These are phyloP conservation scores for Oncorhynchus tshawytscha DNA, from an alignment of 2,113 vertebrate species.

Conservation along the genomic window DNA sequence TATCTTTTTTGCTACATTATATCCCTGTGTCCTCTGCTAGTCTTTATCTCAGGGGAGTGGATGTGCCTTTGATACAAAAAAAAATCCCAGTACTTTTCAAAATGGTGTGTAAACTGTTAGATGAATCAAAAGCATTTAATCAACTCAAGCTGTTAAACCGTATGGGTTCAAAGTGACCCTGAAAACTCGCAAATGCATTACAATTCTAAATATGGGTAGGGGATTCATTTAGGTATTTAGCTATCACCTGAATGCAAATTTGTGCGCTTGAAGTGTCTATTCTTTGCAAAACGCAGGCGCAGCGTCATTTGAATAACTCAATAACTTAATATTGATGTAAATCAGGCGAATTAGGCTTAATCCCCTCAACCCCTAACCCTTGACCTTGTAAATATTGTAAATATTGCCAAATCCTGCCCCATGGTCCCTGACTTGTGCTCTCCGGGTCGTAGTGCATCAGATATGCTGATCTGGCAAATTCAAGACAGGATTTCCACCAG, in stretches of 20 bases:
- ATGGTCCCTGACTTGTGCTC: too few relatives aligned
- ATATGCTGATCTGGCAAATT: conserved; percentile 33
- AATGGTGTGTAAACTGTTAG: conserved; percentile 19
- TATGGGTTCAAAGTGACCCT: conserved; percentile 38
- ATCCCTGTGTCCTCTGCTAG: background rate
- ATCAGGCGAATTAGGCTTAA: too few relatives aligned
- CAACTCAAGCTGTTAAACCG: conserved; percentile 29
- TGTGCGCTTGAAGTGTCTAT: conserved; percentile 10
- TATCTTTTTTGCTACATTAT: too few relatives aligned
- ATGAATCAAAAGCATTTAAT: conserved; percentile 49
- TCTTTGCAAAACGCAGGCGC: background rate
- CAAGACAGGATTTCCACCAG: conserved; percentile 2
- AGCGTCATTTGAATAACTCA: background rate
- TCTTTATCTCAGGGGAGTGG: background rate
- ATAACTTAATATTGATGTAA: too few relatives aligned
- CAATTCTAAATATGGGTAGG: conserved; percentile 27
- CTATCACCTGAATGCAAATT: conserved; percentile 15
- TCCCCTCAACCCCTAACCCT: too few relatives aligned
- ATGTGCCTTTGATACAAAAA: background rate
- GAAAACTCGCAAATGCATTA: conserved; percentile 24
- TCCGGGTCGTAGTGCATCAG: background rate
- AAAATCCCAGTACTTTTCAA: conserved; percentile 1
- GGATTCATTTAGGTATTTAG: conserved; percentile 48
- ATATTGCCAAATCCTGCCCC: too few relatives aligned
- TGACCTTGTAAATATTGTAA: too few relatives aligned